These are phyloP conservation scores for Glyptemys insculpta DNA, from an alignment of 2,797 vertebrate species.

Conservation along the genomic window DNA sequence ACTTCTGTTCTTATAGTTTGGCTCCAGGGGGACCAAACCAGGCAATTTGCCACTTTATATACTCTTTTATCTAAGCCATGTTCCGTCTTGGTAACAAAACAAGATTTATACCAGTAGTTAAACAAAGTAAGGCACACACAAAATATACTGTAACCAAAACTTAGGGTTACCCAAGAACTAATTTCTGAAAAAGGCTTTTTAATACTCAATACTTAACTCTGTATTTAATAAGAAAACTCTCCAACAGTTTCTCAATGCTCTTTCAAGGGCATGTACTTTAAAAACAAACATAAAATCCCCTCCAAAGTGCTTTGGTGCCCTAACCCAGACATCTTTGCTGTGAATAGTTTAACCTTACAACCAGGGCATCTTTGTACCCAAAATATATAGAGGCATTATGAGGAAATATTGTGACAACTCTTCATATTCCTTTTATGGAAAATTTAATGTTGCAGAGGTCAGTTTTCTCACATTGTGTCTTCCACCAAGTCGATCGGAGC, in stretches of 20 bases:
- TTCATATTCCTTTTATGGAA: neutral
- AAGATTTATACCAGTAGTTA: neutral
- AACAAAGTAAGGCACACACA: neutral
- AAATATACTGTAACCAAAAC: rapidly evolving
- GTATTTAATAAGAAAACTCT: too few relatives aligned
- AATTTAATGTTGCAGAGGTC: too few relatives aligned
- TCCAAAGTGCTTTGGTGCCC: neutral
- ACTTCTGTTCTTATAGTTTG: neutral
- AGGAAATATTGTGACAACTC: neutral
- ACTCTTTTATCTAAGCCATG: neutral
- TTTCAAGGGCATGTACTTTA: too few relatives aligned
- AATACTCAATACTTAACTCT: too few relatives aligned
- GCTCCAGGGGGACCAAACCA: neutral
- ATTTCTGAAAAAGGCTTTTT: neutral
- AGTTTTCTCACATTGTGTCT: too few relatives aligned
- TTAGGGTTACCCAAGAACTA: neutral
- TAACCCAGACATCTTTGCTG: neutral
- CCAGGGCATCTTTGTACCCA: neutral
- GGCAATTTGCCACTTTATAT: neutral
- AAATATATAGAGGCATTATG: neutral
- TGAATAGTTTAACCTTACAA: neutral
- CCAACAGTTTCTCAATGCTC: too few relatives aligned
- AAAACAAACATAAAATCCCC: too few relatives aligned
- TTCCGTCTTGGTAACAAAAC: neutral
- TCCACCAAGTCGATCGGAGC: neutral